Evolutionary conservation across 2,888 invertebrate species (phyloP), one percentile per base, ranked within the genome.

Genomic region (Stomorhina lunata): DNA sequence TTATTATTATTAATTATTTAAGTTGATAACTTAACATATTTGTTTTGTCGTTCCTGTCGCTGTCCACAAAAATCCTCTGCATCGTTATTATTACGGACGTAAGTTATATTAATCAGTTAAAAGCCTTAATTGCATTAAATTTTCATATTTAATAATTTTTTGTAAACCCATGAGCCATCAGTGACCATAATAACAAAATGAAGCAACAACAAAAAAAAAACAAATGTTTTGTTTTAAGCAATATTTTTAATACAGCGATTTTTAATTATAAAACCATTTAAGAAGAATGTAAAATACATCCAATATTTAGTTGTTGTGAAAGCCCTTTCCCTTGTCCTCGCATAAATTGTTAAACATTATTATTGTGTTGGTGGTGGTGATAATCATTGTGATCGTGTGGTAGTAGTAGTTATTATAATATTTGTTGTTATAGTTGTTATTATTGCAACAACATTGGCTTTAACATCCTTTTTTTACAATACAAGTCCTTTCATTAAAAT

Each of bases 101-200:
- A 37, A 10, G 15, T 50, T 61, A 75, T 15, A 63, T 63, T 78
- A 78, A 78, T 78, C 50, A 75, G 81, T 61, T 72, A 72, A 77
- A 53, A 81, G 63, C 29, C 43, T 75, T 79, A 79, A 75, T 82
- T 78, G 50, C 57, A 82, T 82, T 65, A 75, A 75, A 71, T 65
- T 75, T 82, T 69, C 65, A 75, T 79, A 32, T 71, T 59, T 45
- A 59, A 78, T 59, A 79, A 59, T 65, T 55, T 80, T 43, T 17
- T 71, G 25, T 25, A 40, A 55, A 25, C 29, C 12, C 29, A 50
- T 20, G 1, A 17, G 34, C 48, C 45, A 65, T 20, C 25, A 76
- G 20, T 65, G 59, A 45, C 69, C 76, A 66, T 59, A 65, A 59
- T 32, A 20, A 55, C 20, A 22, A 68, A 2, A n/a, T n/a, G n/a